Evolutionary conservation across 2,888 invertebrate genomes (phyloP), one percentile per base, ranked within the genome.

Genomic region (Hedychridium roseum): DNA sequence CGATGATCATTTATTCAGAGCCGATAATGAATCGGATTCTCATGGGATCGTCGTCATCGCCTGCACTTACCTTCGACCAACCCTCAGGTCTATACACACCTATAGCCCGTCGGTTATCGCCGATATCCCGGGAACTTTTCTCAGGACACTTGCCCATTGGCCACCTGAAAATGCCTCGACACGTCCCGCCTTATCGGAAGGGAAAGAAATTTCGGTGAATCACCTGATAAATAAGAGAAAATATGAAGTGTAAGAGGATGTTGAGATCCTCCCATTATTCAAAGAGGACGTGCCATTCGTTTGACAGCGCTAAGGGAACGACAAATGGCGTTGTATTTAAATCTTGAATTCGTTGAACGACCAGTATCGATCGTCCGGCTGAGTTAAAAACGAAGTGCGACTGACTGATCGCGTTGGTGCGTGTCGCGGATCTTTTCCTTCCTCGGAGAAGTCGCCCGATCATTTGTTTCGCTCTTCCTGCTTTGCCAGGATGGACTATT

Each of bases 1-100:
- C 39, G 27, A 44, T 42, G 45, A 68, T 76, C 63, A 71, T 67
- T 78, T 77, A 77, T 77, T 77, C 65, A 78, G 43, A 59, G 62
- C 57, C 50, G 49, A 67, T 76, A 77, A 76, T 77, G 76, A 78
- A 77, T 73, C 68, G 64, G 56, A 46, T 57, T 42, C 74, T 65
- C 74, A 6, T 40, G 76, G 74, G 74, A 65, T 52, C 60, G 50
- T 66, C 61, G 67, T 74, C 74, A 70, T 68, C 73, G 64, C 70
- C 72, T 66, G n/a, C n/a, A 51, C 56, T 49, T 46, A 37, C 35
- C n/a, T 20, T n/a, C n/a, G n/a, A n/a, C n/a, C n/a, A n/a, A n/a
- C n/a, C n/a, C n/a, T n/a, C n/a, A n/a, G n/a, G 17, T 12, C 30
- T 20, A 43, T 44, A 38, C 44, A 23, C 28, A 37, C 56, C 47